These are phyloP conservation scores for Turritopsis dohrnii DNA, from an alignment of 30 jellyfish, hydroid and myxozoan genomes.

Conservation along the genomic window DNA sequence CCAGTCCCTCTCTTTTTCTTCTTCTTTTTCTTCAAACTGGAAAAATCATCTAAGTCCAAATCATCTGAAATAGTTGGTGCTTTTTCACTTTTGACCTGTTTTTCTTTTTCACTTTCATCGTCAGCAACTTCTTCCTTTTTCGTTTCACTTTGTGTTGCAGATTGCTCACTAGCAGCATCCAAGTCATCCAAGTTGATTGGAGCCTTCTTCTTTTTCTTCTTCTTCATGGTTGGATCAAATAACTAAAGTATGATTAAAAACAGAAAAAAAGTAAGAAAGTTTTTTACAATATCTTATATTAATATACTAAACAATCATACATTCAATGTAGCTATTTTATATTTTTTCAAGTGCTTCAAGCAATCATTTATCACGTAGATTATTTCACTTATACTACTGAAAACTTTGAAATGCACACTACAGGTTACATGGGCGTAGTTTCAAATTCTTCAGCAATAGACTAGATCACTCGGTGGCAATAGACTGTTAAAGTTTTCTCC, in stretches of 20 bases:
- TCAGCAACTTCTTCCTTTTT: constrained; percentile 15
- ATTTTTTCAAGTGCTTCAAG: too few species aligned
- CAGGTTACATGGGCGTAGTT: too few species aligned
- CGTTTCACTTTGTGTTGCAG: constrained; percentile 48
- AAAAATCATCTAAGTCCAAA: constrained; percentile 74
- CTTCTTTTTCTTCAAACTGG: constrained; percentile 79
- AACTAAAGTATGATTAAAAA: constrained; percentile 43
- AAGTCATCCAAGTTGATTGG: constrained; percentile 73
- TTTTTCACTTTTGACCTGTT: constrained; percentile 30
- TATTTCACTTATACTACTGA: too few species aligned
- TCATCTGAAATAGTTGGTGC: constrained; percentile 37
- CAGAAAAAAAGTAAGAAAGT: background rate
- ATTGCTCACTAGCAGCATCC: constrained; percentile 32
- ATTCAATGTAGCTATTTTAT: too few species aligned
- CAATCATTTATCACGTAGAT: too few species aligned
- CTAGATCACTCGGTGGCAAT: too few species aligned
- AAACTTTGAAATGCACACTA: too few species aligned
- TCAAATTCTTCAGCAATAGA: too few species aligned
- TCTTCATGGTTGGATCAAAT: constrained; percentile 90
- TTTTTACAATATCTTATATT: background rate
- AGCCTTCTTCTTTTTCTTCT: constrained; percentile 85
- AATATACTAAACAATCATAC: background rate
- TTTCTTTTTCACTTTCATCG: constrained; percentile 14
- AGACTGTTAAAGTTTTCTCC: too few species aligned
- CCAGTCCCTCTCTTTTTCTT: constrained; percentile 81